Evolutionary conservation across 1,140 invertebrate species (phyloP), one percentile per base, ranked within the genome.

Genomic region (Sesamia nonagrioides): DNA sequence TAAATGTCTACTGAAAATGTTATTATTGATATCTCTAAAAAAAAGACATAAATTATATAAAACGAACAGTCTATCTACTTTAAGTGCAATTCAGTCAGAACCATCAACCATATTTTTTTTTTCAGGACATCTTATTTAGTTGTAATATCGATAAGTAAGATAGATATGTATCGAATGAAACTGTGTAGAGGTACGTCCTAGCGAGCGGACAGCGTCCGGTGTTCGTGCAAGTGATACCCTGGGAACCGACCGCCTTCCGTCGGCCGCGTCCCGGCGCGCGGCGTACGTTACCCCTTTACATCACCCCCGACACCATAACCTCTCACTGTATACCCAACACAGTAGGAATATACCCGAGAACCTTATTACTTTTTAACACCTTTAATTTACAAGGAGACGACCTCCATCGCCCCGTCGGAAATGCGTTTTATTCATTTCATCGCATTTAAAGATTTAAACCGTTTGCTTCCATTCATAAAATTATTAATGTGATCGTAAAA

Each of bases 401-500:
- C 92, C 89, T 85, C 89, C 73, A 86, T 89, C 84, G 84, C 80
- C 85, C 58, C 86, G 78, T 82, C 83, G 77, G 82, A 78, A 79
- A 86, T 78, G 86, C 85, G 84, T 91, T 89, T 92, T 91, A 89
- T 92, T 90, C 87, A 92, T 91, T 88, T 88, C 87, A 84, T 85
- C 83, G 83, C 88, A 88, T 93, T 90, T 87, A 88, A 92, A 84
- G 86, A 86, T 87, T 93, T 87, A 88, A 92, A 91, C 83, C 89
- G 86, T 91, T 92, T 90, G 93, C 91, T 91, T 90, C 92, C 91
- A 93, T 93, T 94, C 92, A 95, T 95, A 95, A 95, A 94, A 95
- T 94, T 95, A 95, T 95, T 95, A 93, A 95, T 95, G 92, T 84
- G 93, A 93, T 95, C 92, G 91, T 95, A 95, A 94, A 95, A 93